phyloP scores from a whole-genome alignment of 2,888 invertebrate genomes.

The Agrotis exclamationis region DNA sequence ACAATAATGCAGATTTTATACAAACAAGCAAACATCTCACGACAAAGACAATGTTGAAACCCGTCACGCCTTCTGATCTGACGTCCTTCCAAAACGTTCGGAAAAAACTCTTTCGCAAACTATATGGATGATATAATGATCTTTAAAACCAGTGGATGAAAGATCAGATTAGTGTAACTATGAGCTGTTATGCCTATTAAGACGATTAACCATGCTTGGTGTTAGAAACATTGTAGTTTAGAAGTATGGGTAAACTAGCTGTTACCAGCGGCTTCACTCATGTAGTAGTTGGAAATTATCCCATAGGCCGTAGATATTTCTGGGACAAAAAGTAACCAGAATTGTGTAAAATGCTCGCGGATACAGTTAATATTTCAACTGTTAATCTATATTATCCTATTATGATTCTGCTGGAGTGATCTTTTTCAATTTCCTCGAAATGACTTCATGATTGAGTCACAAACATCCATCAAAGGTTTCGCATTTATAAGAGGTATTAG shows the following conservation, averaged over 20 bases:
- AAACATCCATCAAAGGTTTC: too few species aligned
- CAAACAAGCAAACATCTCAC: conserved; percentile 37
- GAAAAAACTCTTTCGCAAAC: conserved; percentile 79
- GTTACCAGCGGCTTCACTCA: too few species aligned
- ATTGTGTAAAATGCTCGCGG: too few species aligned
- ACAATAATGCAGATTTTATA: conserved; percentile 23
- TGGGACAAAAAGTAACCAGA: too few species aligned
- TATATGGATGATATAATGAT: conserved; percentile 59
- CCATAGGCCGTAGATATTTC: too few species aligned
- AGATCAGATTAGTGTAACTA: conserved; percentile 62
- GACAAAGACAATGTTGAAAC: conserved; percentile 74
- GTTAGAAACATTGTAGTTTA: conserved; percentile 75
- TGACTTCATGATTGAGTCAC: too few species aligned
- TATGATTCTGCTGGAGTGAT: too few species aligned
- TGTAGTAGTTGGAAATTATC: too few species aligned
- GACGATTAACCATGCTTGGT: conserved; percentile 82
- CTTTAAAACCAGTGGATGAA: conserved; percentile 64
- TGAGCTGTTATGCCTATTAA: conserved; percentile 79
- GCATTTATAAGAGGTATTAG: too few species aligned
- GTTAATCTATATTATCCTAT: too few species aligned
- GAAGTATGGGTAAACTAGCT: conserved; percentile 47
- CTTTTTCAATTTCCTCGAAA: too few species aligned
- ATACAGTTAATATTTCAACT: too few species aligned
- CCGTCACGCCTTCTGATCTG: conserved; percentile 76
- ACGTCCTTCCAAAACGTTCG: conserved; percentile 79